Conservation (phyloP, 2,888 invertebrate species). For the Beris chalybata region DNA sequence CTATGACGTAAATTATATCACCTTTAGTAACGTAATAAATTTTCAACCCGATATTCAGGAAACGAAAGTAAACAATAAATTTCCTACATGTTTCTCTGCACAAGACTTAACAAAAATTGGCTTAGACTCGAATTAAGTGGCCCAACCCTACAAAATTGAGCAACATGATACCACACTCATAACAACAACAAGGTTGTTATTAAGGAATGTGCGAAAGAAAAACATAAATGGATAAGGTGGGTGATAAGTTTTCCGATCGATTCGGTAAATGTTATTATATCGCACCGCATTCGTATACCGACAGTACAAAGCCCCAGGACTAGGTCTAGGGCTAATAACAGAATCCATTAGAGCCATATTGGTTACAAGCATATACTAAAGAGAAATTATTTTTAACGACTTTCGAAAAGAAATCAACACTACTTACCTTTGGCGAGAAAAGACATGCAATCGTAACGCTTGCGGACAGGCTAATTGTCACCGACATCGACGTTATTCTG, state of each 20-base stretch:
- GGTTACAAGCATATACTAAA: too few species aligned
- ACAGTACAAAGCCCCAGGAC: too few species aligned
- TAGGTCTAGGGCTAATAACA: too few species aligned
- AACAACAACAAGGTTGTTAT: neutral
- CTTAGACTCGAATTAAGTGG: slow-evolving; percentile 8
- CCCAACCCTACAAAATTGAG: slow-evolving; percentile 7
- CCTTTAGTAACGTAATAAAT: too few species aligned
- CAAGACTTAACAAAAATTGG: neutral
- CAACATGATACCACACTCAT: slow-evolving; percentile 4
- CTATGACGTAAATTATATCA: too few species aligned
- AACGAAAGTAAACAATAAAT: neutral
- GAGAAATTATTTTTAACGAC: too few species aligned
- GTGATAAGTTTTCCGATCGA: slow-evolving; percentile 3
- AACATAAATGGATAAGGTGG: slow-evolving; percentile 17
- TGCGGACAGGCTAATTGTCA: slow-evolving; percentile 91
- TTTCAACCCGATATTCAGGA: too few species aligned
- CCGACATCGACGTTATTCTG: slow-evolving; percentile 92
- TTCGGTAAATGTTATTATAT: slow-evolving; percentile 14
- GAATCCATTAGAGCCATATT: too few species aligned
- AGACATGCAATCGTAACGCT: slow-evolving; percentile 92
- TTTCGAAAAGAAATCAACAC: too few species aligned
- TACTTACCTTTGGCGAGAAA: slow-evolving; percentile 86
- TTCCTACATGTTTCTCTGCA: neutral
- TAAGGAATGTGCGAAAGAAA: slow-evolving; percentile 13
- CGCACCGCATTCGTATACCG: neutral